A percentile compares a stretch with the other conserved stretches of the same genome.
Evolutionary conservation across 2,797 vertebrate species (phyloP).

Genomic region (Sarcoramphus papa): DNA sequence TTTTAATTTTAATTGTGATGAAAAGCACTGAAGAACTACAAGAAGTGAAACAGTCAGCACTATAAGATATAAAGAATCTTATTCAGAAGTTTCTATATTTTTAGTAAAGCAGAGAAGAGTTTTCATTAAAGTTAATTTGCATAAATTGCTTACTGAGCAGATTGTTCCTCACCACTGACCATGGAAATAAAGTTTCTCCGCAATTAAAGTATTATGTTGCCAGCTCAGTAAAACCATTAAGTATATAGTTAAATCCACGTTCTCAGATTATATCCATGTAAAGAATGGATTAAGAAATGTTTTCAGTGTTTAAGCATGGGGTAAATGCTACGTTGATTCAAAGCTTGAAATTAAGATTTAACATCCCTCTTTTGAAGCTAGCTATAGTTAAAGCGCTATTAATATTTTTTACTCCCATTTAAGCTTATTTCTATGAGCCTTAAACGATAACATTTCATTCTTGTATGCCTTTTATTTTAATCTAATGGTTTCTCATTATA

Average conservation of each 20-base stretch:
- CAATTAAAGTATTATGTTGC: background rate
- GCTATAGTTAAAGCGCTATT: background rate
- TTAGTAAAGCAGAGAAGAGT: background rate
- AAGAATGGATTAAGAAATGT: background rate
- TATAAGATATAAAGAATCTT: background rate
- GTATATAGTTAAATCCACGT: background rate
- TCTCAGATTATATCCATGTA: background rate
- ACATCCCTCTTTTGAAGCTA: background rate
- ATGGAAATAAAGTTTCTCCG: background rate
- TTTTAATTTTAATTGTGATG: background rate
- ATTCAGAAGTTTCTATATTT: background rate
- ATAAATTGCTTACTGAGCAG: background rate
- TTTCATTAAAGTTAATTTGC: conserved; percentile 27
- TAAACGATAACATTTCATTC: background rate
- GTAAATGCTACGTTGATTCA: background rate
- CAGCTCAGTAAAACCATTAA: background rate
- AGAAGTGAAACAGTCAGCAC: background rate
- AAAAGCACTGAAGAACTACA: background rate
- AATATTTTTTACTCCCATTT: background rate
- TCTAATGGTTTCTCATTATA: background rate
- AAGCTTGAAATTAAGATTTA: background rate
- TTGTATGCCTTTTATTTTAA: background rate
- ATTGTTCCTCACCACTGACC: background rate
- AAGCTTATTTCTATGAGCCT: background rate
- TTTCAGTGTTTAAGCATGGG: background rate